Conservation (phyloP, 2,797 vertebrate genomes). For the Myiothlypis coronata region DNA sequence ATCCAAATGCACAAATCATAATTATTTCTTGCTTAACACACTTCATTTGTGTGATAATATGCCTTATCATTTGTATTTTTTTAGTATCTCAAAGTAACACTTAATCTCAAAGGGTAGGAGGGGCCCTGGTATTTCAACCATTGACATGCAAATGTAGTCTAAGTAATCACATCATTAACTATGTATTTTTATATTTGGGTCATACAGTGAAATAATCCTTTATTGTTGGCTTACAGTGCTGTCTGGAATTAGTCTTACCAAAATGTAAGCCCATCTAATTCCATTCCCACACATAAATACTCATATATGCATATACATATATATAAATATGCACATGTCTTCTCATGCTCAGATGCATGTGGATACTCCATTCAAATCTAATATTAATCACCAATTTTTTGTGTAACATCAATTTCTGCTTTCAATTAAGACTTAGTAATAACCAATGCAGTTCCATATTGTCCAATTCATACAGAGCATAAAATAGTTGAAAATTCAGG, state of each 20-base stretch:
- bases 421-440: neutral
- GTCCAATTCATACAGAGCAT: neutral
- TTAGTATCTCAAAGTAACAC: conserved; percentile 7
- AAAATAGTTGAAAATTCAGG: neutral
- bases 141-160: neutral
- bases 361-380: neutral
- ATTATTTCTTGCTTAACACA: conserved; percentile 11
- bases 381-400: neutral
- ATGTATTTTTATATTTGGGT: neutral
- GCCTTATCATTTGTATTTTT: neutral
- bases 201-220: neutral
- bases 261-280: neutral
- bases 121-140: neutral
- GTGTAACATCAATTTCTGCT: neutral
- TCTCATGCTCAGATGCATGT: neutral
- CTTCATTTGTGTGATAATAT: neutral
- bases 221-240: neutral
- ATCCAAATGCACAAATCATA: neutral
- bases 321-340: fast-evolving
- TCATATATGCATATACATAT: neutral
- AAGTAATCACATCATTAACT: neutral
- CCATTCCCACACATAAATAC: neutral
- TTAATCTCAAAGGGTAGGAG: neutral
- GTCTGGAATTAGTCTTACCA: neutral
- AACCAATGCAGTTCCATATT: neutral